A percentile compares a stretch with the other conserved stretches of the same genome.
Conservation (phyloP, 2,113 vertebrate genomes). For the Campylorhamphus procurvoides region DNA sequence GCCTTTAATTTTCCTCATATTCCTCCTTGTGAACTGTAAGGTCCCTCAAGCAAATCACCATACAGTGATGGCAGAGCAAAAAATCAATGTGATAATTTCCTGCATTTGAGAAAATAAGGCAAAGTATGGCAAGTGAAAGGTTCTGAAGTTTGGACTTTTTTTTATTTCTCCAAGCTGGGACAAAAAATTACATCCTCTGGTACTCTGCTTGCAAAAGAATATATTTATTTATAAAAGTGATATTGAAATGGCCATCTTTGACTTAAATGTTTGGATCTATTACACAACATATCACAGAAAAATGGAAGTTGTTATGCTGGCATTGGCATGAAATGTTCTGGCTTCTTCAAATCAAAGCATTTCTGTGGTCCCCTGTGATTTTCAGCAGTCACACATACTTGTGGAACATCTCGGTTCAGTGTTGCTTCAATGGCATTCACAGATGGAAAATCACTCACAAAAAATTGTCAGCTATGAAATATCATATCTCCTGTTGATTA, state of each 20-base stretch:
- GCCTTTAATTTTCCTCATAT: not conserved
- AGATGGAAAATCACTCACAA: not conserved
- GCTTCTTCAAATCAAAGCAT: not conserved
- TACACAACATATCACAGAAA: not conserved
- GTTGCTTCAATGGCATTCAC: not conserved
- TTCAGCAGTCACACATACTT: not conserved
- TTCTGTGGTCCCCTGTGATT: not conserved
- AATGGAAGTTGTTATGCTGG: not conserved
- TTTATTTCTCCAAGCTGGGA: not conserved
- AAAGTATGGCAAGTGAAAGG: not conserved
- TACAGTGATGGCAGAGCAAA: rapidly evolving
- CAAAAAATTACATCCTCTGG: not conserved
- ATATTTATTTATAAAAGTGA: not conserved
- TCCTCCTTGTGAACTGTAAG: not conserved
- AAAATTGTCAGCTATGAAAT: not conserved
- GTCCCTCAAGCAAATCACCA: not conserved
- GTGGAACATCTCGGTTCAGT: not conserved
- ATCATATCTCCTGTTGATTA: not conserved
- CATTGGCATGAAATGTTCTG: not conserved
- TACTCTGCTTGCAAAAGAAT: not conserved
- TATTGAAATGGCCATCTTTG: not conserved
- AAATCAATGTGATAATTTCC: not conserved
- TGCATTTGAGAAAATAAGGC: not conserved
- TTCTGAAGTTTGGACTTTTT: not conserved
- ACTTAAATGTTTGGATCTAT: not conserved